These are phyloP conservation scores for Helicorthomorpha holstii DNA, from an alignment of 1,140 invertebrate species.

Conservation along the genomic window DNA sequence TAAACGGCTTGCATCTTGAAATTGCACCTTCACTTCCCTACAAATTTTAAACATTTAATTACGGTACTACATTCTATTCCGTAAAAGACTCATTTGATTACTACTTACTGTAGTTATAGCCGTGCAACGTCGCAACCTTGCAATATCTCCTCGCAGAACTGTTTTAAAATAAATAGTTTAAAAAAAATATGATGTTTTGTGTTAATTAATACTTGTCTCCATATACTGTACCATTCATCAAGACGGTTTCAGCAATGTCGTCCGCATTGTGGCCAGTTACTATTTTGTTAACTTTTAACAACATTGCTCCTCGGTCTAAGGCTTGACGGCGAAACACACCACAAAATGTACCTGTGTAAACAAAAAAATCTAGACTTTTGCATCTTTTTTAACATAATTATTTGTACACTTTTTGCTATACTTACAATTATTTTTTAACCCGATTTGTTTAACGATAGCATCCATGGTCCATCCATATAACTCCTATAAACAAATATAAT, in stretches of 20 bases:
- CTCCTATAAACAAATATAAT: constrained; percentile 34
- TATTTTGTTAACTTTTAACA: constrained; percentile 77
- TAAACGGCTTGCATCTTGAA: constrained; percentile 89
- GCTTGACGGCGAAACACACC: constrained; percentile 93
- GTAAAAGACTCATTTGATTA: neutral
- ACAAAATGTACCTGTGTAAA: constrained; percentile 61
- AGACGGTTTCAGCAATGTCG: constrained; percentile 95
- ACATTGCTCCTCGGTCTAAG: constrained; percentile 75
- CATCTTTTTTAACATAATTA: neutral
- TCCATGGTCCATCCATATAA: constrained; percentile 99
- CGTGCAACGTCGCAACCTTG: constrained; percentile 77
- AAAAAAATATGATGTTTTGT: neutral
- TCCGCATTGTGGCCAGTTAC: constrained; percentile 99
- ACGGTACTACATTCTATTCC: neutral
- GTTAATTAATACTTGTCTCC: neutral
- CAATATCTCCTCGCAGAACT: constrained; percentile 88
- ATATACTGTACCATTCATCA: constrained; percentile 61
- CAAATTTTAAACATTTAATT: constrained; percentile 6
- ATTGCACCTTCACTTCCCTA: constrained; percentile 70
- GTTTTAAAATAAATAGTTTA: constrained; percentile 12
- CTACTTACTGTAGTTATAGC: constrained; percentile 60
- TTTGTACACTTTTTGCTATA: constrained; percentile 9
- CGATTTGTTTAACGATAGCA: constrained; percentile 86
- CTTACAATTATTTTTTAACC: constrained; percentile 88
- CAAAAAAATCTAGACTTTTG: neutral